A percentile compares a stretch with the other conserved stretches of the same genome.
Evolutionary conservation across 2,888 invertebrate species (phyloP).

Genomic region (Kryphioiulus occultus): DNA sequence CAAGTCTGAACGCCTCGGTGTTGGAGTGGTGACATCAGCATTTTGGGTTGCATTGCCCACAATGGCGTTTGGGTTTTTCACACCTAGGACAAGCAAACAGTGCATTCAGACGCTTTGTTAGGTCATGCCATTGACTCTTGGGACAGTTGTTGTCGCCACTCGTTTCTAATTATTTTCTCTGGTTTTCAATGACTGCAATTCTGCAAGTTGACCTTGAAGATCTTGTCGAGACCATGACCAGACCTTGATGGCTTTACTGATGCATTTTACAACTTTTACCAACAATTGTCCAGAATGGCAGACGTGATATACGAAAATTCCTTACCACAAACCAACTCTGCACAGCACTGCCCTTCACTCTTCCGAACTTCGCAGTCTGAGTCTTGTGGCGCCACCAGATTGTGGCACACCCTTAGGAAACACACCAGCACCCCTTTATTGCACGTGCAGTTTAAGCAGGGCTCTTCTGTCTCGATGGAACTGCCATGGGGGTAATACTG

Average conservation of each 20-base stretch:
- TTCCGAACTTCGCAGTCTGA: slow-evolving; percentile 90
- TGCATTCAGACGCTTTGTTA: neutral
- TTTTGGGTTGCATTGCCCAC: neutral
- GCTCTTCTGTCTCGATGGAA: slow-evolving; percentile 92
- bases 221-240: no score
- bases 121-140: neutral
- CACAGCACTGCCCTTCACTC: slow-evolving; percentile 90
- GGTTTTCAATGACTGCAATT: neutral
- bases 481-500: slow-evolving; percentile 93
- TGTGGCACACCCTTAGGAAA: slow-evolving; percentile 87
- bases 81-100: neutral
- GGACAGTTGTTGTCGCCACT: neutral
- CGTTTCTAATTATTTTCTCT: neutral
- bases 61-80: neutral
- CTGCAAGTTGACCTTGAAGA: neutral
- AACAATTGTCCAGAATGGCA: no score
- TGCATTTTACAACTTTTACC: no score
- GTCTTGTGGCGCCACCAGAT: slow-evolving; percentile 88
- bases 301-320: no score
- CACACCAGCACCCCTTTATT: slow-evolving; percentile 96
- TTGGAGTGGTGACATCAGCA: slow-evolving; percentile 23
- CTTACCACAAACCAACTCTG: slow-evolving; percentile 79
- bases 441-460: slow-evolving; percentile 94
- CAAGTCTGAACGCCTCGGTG: neutral
- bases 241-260: no score